Evolutionary conservation across 2,113 vertebrate species (phyloP), one percentile per base, ranked within the genome.

Genomic region (Platysternon megacephalum): DNA sequence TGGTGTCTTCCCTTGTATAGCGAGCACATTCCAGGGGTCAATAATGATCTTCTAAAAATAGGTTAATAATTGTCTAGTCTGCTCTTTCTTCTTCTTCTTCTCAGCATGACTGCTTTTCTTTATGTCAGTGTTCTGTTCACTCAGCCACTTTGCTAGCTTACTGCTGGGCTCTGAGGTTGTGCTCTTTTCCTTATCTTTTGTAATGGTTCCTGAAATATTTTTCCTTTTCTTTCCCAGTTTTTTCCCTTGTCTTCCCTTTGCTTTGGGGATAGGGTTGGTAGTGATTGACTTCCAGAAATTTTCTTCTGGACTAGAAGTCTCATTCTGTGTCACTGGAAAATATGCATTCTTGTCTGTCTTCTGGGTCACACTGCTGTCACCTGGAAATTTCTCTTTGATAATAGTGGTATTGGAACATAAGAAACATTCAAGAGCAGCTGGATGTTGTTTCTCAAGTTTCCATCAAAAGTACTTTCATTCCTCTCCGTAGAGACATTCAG

Each of bases 1-100:
- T 32, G 76, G 65, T n/a, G 29, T 56, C 85, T 96, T 94, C 98
- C 90, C 94, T 97, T 84, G 96, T 97, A 93, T 97, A 98, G 93
- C 97, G 98, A 90, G 91, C 94, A 94, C 97, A 97, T n/a, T 97
- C 97, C 39, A 93, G 93, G 80, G 96, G 97, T 86, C 97, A 98
- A 96, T 96, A 98, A 85, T 97, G 80, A 79, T 98, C 96, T 95
- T 96, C 83, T 86, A 97, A 98, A 93, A 97, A 58, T 98, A 11
- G 95, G 91, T 44, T 98, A 97, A 44, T 94, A 53, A 4, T 86
- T n/a, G 39, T 61, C 65, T 51, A 4, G 2, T 84, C 94, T 88
- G 51, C 83, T 90, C 92, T 93, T 93, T 46, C 44, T 97, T 24
- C 46, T 55, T 42, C 12, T 28, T 55, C 51, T 28, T 24, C 44